Percentiles rank a stretch among this genome's conserved stretches.
phyloP scores from a whole-genome alignment of 2,113 vertebrate genomes.

The Ciconia stormi region DNA sequence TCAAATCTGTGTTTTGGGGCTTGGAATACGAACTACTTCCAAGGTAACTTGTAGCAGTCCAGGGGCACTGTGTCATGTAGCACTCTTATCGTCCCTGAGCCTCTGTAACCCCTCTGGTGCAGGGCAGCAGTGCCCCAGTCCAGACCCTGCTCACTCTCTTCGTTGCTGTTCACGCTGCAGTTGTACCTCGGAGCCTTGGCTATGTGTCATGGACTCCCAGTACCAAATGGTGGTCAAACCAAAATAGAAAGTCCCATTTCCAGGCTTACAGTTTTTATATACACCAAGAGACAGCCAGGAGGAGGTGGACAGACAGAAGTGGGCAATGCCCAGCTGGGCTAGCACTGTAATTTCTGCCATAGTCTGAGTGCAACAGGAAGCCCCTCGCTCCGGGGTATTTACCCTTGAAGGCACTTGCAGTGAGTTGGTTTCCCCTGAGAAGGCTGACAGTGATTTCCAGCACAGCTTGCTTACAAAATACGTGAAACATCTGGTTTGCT shows the following conservation, averaged over 20 bases:
- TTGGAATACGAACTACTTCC: background rate
- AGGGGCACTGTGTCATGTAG: background rate
- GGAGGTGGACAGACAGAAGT: background rate
- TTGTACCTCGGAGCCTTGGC: background rate
- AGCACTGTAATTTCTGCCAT: background rate
- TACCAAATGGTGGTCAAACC: background rate
- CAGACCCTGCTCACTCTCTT: background rate
- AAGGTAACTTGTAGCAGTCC: background rate
- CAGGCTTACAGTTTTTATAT: background rate
- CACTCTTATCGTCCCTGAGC: background rate
- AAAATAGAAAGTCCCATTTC: background rate
- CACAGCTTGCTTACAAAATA: background rate
- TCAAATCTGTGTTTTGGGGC: background rate
- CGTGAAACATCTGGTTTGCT: background rate
- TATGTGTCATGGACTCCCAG: background rate
- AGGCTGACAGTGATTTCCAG: background rate
- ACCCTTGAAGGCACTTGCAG: background rate
- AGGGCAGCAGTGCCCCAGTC: background rate
- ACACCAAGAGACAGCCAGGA: background rate
- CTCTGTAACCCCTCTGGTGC: background rate
- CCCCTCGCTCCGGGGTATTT: background rate
- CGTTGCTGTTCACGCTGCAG: background rate
- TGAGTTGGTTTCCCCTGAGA: background rate
- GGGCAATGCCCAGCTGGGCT: background rate
- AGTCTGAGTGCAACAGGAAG: background rate